phyloP scores from a whole-genome alignment of 1,140 invertebrate genomes.

The Psilanteris sp. region DNA sequence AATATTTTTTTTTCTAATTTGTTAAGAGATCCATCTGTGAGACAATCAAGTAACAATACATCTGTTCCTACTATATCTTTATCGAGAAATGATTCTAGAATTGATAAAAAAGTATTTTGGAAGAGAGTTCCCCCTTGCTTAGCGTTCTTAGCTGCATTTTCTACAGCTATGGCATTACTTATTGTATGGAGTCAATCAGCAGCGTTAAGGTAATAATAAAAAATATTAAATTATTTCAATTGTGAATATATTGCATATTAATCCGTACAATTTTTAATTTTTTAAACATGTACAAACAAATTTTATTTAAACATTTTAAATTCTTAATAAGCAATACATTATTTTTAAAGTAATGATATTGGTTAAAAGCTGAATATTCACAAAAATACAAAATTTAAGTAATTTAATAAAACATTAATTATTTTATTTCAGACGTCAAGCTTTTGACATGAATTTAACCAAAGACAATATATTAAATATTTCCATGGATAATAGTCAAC shows the following conservation, averaged over 20 bases:
- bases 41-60: conserved; percentile 39
- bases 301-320: too few species aligned
- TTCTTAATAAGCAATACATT: too few species aligned
- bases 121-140: conserved; percentile 71
- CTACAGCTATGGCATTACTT: conserved; percentile 75
- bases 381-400: too few species aligned
- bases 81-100: conserved; percentile 28
- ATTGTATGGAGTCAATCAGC: conserved; percentile 76
- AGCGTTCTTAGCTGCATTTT: conserved; percentile 76
- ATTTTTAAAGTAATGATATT: too few species aligned
- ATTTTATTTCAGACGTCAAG: conserved; percentile 73
- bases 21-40: conserved; percentile 67
- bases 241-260: too few species aligned
- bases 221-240: too few species aligned
- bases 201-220: conserved; percentile 65
- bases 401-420: too few species aligned
- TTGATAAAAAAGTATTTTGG: conserved; percentile 71
- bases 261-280: too few species aligned
- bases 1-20: conserved; percentile 1
- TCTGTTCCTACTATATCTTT: conserved; percentile 19
- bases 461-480: conserved; percentile 87
- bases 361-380: too few species aligned
- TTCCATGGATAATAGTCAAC: conserved; percentile 85
- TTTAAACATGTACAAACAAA: too few species aligned
- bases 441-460: conserved; percentile 83